Evolutionary conservation across 2,797 vertebrate genomes (phyloP).

Genomic region (Cephalopachus bancanus): DNA sequence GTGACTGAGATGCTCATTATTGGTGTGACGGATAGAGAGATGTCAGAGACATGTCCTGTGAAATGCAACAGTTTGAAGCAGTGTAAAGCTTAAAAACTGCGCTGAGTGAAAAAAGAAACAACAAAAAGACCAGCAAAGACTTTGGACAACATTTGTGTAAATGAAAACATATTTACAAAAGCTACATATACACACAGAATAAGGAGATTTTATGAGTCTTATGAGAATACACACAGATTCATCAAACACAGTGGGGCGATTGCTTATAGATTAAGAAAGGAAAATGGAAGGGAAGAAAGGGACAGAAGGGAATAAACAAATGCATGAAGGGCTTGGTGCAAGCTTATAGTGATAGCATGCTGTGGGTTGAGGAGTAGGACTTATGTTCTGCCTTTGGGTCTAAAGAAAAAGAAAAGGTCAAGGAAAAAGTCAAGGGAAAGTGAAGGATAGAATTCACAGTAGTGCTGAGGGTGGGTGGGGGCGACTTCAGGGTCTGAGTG

Average conservation of each 20-base stretch:
- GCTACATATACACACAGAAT: not conserved
- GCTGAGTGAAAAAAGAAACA: not conserved
- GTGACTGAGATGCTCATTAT: not conserved
- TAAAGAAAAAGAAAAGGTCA: not conserved
- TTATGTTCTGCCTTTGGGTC: not conserved
- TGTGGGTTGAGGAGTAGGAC: not conserved
- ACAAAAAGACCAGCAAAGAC: not conserved
- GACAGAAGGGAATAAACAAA: not conserved
- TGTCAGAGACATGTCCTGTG: accelerated
- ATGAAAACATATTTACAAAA: not conserved
- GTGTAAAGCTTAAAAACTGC: not conserved
- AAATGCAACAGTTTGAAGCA: not conserved
- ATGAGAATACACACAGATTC: not conserved
- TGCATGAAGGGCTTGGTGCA: not conserved
- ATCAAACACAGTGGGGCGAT: not conserved
- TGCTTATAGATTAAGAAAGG: not conserved
- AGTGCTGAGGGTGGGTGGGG: not conserved
- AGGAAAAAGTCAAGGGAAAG: not conserved
- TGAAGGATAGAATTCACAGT: not conserved
- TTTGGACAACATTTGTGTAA: not conserved
- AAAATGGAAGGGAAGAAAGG: accelerated
- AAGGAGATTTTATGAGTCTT: not conserved
- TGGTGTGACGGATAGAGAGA: not conserved
- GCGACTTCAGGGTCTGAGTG: not conserved
- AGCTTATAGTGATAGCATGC: not conserved